phyloP scores from a whole-genome alignment of 2,797 vertebrate genomes.

The Eremophila alpestris region DNA sequence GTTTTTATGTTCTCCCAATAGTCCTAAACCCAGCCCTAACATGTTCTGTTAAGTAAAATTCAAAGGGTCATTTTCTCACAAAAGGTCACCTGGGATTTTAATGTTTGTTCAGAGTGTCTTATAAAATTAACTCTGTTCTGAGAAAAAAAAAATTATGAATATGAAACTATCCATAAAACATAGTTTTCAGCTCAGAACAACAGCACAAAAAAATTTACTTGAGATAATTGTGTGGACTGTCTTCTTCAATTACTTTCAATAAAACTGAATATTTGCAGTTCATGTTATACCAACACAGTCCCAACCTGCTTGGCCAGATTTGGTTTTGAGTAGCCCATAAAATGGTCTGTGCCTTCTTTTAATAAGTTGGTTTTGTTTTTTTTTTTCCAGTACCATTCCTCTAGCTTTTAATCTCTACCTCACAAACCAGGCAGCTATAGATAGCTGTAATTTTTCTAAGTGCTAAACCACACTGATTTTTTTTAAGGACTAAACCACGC shows the following conservation, averaged over 20 bases:
- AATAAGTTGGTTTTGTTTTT: background rate
- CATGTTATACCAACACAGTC: conserved; percentile 16
- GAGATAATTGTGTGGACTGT: conserved; percentile 51
- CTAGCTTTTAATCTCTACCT: background rate
- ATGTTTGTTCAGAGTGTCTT: background rate
- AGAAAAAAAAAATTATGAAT: conserved; percentile 21
- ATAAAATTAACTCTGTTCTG: conserved; percentile 37
- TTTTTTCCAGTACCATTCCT: background rate
- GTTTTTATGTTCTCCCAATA: background rate
- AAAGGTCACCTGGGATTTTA: background rate
- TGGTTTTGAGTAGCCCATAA: conserved; percentile 7
- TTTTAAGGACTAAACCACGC: conserved; percentile 21
- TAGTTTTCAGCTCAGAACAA: conserved; percentile 47
- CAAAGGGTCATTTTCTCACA: background rate
- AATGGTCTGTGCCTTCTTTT: conserved; percentile 24
- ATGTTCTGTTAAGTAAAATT: background rate
- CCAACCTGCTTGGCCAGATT: conserved; percentile 22
- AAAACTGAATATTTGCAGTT: conserved; percentile 75
- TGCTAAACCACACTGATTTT: background rate
- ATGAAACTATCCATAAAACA: conserved; percentile 25
- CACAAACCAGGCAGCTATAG: background rate
- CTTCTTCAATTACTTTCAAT: conserved; percentile 70
- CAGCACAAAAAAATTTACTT: background rate
- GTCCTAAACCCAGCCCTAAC: background rate
- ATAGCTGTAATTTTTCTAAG: background rate